These are phyloP conservation scores for Struthidea cinerea DNA, from an alignment of 2,113 vertebrate genomes.

Conservation along the genomic window DNA sequence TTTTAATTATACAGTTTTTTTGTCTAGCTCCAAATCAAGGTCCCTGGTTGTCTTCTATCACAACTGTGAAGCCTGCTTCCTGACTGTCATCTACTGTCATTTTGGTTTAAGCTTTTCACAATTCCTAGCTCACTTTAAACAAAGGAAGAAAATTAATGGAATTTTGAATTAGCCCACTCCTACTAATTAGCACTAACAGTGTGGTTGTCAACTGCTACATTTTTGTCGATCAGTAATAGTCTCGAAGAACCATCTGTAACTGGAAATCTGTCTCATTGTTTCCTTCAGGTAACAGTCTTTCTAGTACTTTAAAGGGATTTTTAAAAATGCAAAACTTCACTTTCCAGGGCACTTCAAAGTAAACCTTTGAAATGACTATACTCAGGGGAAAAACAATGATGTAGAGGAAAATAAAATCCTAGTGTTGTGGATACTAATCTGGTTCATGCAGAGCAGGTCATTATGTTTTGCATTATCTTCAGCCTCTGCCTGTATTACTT, in stretches of 20 bases:
- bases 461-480: not conserved
- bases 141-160: slow-evolving; percentile 18
- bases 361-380: not conserved
- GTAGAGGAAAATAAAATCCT: not conserved
- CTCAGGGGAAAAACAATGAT: not conserved
- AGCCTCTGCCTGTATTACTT: not conserved
- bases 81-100: not conserved
- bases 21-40: not conserved
- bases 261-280: slow-evolving; percentile 45
- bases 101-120: slow-evolving; percentile 38
- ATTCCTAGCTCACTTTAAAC: slow-evolving; percentile 45
- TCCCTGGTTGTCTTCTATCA: not conserved
- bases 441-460: not conserved
- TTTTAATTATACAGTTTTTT: not conserved
- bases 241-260: slow-evolving; percentile 31
- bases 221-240: not conserved
- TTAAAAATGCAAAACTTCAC: slow-evolving; percentile 9
- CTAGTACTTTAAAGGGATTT: slow-evolving; percentile 37
- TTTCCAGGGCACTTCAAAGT: not conserved
- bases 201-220: not conserved
- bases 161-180: slow-evolving; percentile 17
- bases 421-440: not conserved
- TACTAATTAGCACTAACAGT: slow-evolving; percentile 21
- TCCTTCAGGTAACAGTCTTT: slow-evolving; percentile 41
- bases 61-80: not conserved